A percentile compares a stretch with the other conserved stretches of the same genome.
These are phyloP conservation scores for Erythrocebus patas DNA, from an alignment of 2,113 vertebrate species.

Conservation along the genomic window DNA sequence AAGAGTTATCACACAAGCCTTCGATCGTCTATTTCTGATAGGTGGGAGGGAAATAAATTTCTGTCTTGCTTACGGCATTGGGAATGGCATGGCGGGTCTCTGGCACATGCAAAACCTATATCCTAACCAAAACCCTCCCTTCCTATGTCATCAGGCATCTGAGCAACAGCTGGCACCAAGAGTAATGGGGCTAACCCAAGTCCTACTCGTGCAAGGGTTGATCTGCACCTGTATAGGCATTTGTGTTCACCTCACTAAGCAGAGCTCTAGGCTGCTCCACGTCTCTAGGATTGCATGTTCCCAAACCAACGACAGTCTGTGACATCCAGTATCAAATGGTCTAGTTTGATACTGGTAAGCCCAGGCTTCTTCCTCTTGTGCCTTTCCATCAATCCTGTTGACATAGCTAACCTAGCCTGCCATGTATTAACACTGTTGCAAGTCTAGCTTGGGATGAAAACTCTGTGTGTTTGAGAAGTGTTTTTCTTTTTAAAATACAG, in stretches of 20 bases:
- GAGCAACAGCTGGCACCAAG: not conserved
- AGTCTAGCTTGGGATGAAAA: not conserved
- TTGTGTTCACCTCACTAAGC: not conserved
- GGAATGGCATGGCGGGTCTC: not conserved
- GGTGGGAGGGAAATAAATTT: not conserved
- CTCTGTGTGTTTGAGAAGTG: not conserved
- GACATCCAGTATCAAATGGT: not conserved
- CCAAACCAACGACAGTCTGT: not conserved
- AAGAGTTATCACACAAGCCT: not conserved
- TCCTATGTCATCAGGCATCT: not conserved
- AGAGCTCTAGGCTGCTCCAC: fast-evolving
- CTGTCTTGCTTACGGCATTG: not conserved
- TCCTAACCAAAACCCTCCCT: not conserved
- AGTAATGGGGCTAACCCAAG: fast-evolving
- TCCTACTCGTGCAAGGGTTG: fast-evolving
- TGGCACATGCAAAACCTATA: not conserved
- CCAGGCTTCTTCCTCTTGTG: not conserved
- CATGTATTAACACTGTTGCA: not conserved
- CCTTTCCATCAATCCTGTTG: fast-evolving
- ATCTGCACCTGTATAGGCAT: not conserved
- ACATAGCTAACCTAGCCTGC: no score
- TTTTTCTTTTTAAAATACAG: not conserved
- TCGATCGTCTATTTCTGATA: fast-evolving
- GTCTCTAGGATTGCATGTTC: not conserved
- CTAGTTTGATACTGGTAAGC: not conserved